Percentiles rank a stretch among this genome's conserved stretches.
phyloP scores from a whole-genome alignment of 2,888 invertebrate species.

The Ctena decussata region DNA sequence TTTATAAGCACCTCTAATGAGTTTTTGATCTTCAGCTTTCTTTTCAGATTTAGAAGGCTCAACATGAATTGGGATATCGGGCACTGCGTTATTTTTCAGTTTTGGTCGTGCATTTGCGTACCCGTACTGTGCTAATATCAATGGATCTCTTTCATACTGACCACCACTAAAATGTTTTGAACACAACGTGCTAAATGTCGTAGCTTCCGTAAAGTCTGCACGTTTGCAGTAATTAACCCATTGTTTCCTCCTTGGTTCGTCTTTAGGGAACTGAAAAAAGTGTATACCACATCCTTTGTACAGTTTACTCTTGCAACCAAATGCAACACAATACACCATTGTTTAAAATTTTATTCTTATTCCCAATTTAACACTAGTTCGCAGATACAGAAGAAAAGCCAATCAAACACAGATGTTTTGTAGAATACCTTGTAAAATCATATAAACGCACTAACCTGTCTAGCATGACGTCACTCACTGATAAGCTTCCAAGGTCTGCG shows the following conservation, averaged over 20 bases:
- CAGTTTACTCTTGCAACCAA: not conserved
- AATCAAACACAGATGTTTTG: too few relatives aligned
- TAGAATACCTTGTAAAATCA: too few relatives aligned
- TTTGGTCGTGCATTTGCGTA: not conserved
- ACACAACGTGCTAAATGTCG: not conserved
- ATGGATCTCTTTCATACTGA: not conserved
- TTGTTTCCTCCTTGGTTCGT: not conserved
- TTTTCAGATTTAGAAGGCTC: too few relatives aligned
- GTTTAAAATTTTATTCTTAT: too few relatives aligned
- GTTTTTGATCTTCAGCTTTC: too few relatives aligned
- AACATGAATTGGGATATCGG: not conserved
- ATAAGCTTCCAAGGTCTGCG: too few relatives aligned
- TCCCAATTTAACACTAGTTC: too few relatives aligned
- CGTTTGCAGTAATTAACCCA: not conserved
- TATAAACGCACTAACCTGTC: too few relatives aligned
- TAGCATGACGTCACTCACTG: too few relatives aligned
- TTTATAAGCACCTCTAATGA: too few relatives aligned
- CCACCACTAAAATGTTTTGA: not conserved
- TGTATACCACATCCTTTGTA: not conserved
- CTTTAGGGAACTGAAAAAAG: not conserved
- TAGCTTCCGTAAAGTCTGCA: not conserved
- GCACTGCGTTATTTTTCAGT: not conserved
- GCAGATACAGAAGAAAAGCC: too few relatives aligned
- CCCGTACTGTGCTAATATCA: not conserved
- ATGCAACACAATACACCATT: not conserved